Base-by-base conservation (phyloP, 2,888 invertebrate genomes). In the Coecobrya sp. region DNA sequence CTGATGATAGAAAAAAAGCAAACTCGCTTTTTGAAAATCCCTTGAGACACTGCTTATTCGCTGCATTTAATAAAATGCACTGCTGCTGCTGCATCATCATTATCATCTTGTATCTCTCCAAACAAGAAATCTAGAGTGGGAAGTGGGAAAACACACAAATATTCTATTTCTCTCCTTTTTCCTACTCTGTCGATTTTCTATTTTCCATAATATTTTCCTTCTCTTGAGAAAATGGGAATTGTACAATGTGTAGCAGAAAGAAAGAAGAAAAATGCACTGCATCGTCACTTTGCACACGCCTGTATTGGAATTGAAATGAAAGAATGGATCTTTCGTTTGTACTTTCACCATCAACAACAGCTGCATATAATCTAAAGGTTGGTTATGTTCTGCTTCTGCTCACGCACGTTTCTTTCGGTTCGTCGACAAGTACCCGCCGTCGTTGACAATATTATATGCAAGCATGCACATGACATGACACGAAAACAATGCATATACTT, bases 61-160 rank as follows among this genome's bases (percentile, higher is more conserved):
- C 27, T 88, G 82, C 89, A 88, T 89, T 89, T 89, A 89, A 89
- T 89, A 89, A 89, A 82, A 89, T 89, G 82, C 89, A 82, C 62
- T 82, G 45, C 27, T 79, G 42, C 49, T 76, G 49, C 27, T 79
- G 42, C 73, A 73, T 73, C 73, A 73, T 73, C 73, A 73, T 52
- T 25, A 52, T 68, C 65, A 30, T 30, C 52, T 16, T 79, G 59
- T 59, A n/a, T n/a, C 42, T 82, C 22, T 13, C 13, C 59, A 27
- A 82, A 82, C 27, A 82, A 19, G 19, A 73, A 42, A 73, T 45
- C 73, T 10, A 11, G 25, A 45, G 45, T 19, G 19, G n/a, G 25
- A 55, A 55, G 5, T 19, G 19, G n/a, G 62, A 59, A 49, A 55
- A 52, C 49, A 49, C 8, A 52, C 79, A 52, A 25, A 19, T 25